phyloP scores from a whole-genome alignment of 2,888 invertebrate genomes.

The Netelia fuscicornis region DNA sequence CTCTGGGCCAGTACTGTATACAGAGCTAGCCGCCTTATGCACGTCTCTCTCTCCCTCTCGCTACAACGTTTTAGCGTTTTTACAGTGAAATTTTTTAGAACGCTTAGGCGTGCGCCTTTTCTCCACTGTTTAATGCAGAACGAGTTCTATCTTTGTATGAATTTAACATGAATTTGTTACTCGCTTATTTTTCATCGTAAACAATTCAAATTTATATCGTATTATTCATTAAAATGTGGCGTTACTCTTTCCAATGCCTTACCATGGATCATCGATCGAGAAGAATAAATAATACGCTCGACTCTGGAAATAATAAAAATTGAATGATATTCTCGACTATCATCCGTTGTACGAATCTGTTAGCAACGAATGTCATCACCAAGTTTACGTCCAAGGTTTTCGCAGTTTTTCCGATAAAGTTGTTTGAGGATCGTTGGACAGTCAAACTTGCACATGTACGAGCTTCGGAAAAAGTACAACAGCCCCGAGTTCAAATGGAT shows the following conservation, averaged over 20 bases:
- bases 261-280: too few relatives aligned
- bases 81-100: constrained; percentile 45
- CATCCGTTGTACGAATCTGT: neutral
- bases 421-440: constrained; percentile 8
- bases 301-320: neutral
- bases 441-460: neutral
- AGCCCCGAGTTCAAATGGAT: constrained; percentile 19
- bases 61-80: constrained; percentile 40
- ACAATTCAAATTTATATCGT: neutral
- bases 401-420: constrained; percentile 32
- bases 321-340: neutral
- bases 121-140: constrained; percentile 42
- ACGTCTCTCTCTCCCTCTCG: too few relatives aligned
- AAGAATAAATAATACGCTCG: neutral
- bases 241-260: too few relatives aligned
- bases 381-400: constrained; percentile 26
- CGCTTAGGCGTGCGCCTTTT: constrained; percentile 9
- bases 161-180: constrained; percentile 9
- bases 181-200: neutral
- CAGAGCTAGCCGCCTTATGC: neutral
- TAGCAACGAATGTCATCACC: constrained; percentile 10
- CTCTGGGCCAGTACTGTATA: neutral
- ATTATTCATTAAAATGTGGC: neutral
- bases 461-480: constrained; percentile 13
- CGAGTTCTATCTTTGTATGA: neutral